Evolutionary conservation across 1,140 invertebrate genomes (phyloP), one percentile per base, ranked within the genome.

Genomic region (Pemphigus obesinymphae): DNA sequence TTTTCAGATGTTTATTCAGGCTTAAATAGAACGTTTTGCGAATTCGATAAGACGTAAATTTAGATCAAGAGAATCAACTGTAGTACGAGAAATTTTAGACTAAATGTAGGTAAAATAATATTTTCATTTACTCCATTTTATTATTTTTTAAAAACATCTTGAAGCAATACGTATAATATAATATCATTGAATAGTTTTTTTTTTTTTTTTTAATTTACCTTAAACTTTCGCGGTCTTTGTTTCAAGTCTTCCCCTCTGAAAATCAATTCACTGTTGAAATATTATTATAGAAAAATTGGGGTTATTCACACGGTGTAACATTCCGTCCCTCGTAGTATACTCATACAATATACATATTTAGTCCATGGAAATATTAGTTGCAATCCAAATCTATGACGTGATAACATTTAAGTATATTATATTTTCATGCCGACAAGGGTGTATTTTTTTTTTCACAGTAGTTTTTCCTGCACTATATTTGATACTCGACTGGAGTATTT

Each of bases 281-380:
- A 6, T n/a, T n/a, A n/a, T n/a, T n/a, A n/a, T n/a, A 20, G n/a
- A 37, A 70, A 31, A 58, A 78, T 23, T 40, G 48, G 48, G 34
- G 29, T 55, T 40, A 78, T 23, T 8, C 20, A 34, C 40, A 40
- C 8, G 13, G 8, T 45, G 10, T 45, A 45, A 45, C 13, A 45
- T 13, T 40, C 37, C 4, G 37, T 40, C 37, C 37, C 10, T 10
- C 37, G 4, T n/a, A n/a, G n/a, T n/a, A n/a, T 10, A 5, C 37
- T 58, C 50, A 23, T 26, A 17, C n/a, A 3, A n/a, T 31, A 43
- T 23, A n/a, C n/a, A n/a, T n/a, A n/a, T n/a, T n/a, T n/a, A 34
- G 26, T 53, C 50, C 50, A 55, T 11, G 73, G 73, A 53, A 78
- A 78, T 78, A 78, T 78, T 58, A 78, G 73, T 78, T 40, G 53